Evolutionary conservation across 2,797 vertebrate species (phyloP).

Genomic region (Knipowitschia caucasica): DNA sequence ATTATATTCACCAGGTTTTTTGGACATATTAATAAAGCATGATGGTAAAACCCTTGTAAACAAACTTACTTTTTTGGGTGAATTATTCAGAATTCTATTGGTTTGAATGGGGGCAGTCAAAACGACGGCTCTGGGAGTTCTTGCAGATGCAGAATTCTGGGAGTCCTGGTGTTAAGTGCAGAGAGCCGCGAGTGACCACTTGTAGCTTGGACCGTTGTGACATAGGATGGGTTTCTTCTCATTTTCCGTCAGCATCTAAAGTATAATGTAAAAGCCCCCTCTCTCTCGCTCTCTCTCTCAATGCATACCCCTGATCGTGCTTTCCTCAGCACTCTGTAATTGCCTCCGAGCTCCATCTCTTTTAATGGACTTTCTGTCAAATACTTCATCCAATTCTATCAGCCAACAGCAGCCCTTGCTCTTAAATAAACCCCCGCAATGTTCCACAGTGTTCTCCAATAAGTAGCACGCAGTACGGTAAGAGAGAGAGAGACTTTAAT

Average conservation of each 20-base stretch:
- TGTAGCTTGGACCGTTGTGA: constrained; percentile 70
- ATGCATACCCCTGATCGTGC: constrained; percentile 41
- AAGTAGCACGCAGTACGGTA: constrained; percentile 34
- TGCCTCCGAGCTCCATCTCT: constrained; percentile 71
- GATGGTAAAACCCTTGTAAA: too few species aligned
- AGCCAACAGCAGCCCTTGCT: constrained; percentile 61
- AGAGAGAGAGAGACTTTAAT: constrained; percentile 17
- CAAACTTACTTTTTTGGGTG: too few species aligned
- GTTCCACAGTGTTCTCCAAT: constrained; percentile 47
- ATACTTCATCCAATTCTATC: constrained; percentile 75
- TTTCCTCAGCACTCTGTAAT: constrained; percentile 76
- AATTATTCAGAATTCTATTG: too few species aligned
- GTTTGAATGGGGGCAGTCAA: too few species aligned
- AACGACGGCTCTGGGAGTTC: too few species aligned
- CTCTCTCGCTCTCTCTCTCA: not conserved
- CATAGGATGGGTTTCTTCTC: constrained; percentile 65
- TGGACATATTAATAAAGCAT: too few species aligned
- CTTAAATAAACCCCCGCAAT: constrained; percentile 66
- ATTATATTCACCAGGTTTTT: too few species aligned
- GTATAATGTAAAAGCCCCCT: constrained; percentile 60
- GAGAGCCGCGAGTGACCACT: constrained; percentile 57
- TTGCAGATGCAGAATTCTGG: constrained; percentile 51
- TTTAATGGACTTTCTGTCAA: constrained; percentile 78
- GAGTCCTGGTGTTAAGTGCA: constrained; percentile 39
- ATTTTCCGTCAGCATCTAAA: constrained; percentile 63